Evolutionary conservation across 2,797 vertebrate species (phyloP), one percentile per base, ranked within the genome.

Genomic region (Antennarius maculatus): DNA sequence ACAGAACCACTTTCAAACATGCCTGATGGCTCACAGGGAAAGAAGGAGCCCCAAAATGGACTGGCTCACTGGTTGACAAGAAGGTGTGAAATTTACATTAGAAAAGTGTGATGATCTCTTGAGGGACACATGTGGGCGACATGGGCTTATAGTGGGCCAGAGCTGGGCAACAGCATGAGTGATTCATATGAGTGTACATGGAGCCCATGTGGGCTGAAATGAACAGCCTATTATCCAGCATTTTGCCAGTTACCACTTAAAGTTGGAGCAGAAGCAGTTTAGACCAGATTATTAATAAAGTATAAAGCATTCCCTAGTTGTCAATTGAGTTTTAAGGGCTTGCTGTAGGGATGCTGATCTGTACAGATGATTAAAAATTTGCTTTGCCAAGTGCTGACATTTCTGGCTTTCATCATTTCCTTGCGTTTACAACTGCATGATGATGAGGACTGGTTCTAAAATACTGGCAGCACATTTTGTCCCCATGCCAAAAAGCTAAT

Each of bases 1-100:
- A 34, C 55, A 29, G 28, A 39, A 12, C 23, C 52, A 58, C 50
- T 13, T 59, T 34, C 9, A 70, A 68, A 54, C 61, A 48, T 42
- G 61, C 61, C 50, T 57, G 59, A 74, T 48, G 31, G 58, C 62
- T 70, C 18, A 34, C 23, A n/a, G 54, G 31, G 31, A 3, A 51
- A 31, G 27, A 51, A 48, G 5, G 2, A 67, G 23, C 37, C 49
- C 64, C 45, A 49, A 54, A 71, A 39, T 39, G 37, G 37, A 39
- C 37, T 39, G 31, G 31, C 8, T 34, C 31, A 6, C 31, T 23
- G 31, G 2, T 39, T 39, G 10, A 39, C 2, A 39, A 11, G 37
- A 39, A 39, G 37, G 37, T 41, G 51, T 58, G 29, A 5, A 43
- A 14, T 54, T 54, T 5, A 51, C 45, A 31, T 27, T 54, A 47